Base-by-base conservation (phyloP, 30 jellyfish, hydroid and myxozoan species). In the Cassiopea andromeda region DNA sequence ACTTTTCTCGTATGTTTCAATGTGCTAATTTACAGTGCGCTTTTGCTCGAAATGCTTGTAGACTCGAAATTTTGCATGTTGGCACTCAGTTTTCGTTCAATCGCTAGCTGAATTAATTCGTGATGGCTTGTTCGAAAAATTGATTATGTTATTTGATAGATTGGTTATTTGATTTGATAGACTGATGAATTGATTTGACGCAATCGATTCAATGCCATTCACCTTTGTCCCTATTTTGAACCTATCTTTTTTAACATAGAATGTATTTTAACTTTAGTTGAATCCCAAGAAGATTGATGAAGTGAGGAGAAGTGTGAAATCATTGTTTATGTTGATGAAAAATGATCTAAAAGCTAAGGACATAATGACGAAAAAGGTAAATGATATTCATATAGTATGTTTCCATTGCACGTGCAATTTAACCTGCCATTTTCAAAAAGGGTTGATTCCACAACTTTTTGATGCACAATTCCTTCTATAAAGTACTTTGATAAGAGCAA, bases 291-390 rank as follows among this genome's bases (percentile, higher is more conserved):
- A 83, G 77, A 78, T 72, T 17, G 88, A 84, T 18, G 89, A 81
- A 48, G 97, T 90, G 2, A 72, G 81, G 47, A 48, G 43, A 14
- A 48, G 83, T 43, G 89, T 85, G 61, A 79, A 75, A 46, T 67
- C 93, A 18, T 59, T 90, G 80, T 90, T 90, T 75, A 43, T 48
- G 43, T 48, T 90, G 92, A 90, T 90, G 97, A 67, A 90, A 44
- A 75, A 69, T 46, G 84, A 61, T 45, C 46, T 90, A 6, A 81
- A 45, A 12, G 73, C 91, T 64, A 81, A 64, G 27, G 90, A 90
- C 19, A 81, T 90, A 1, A 90, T 90, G 89, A 90, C 97, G 15
- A 81, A 19, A 60, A 81, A 90, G 93, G 97, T 90, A 80, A 1
- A 14, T 18, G 64, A 5, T 50, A 2, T 50, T 50, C 8, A 2